Evolutionary conservation across 2,888 invertebrate species (phyloP), one percentile per base, ranked within the genome.

Genomic region (Lymantria dispar): DNA sequence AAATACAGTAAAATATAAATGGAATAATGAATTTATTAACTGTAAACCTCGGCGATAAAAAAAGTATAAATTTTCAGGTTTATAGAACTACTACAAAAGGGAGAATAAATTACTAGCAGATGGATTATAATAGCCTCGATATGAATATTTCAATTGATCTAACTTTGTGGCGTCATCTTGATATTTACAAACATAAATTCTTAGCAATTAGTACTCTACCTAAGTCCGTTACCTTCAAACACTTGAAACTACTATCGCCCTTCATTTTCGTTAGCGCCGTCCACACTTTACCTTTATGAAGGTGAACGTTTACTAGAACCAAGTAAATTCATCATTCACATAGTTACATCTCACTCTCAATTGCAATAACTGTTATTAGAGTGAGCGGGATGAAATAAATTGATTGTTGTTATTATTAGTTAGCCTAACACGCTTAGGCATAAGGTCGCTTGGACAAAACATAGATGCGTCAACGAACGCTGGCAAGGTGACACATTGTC

Each of bases 381-480:
- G 74, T 55, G 83, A 90, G 79, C 76, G 75, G 78, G 89, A 89
- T 76, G 72, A 73, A 71, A 71, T 62, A 74, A 82, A 77, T 81
- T 78, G 72, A 75, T 78, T 80, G 78, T 81, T 80, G 84, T 83
- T 82, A 83, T 81, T 83, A 83, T 78, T 74, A 76, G 83, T 76
- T 78, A 70, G 71, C 73, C 78, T 81, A 85, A 83, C 83, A 76
- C 84, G 83, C 80, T 79, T 76, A 76, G 74, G 75, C 76, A 73
- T 89, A 85, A 90, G 90, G 90, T 89, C 90, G 79, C 77, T 83
- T 79, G 82, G 83, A 87, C 88, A 87, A 88, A 89, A 87, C 88
- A 82, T 82, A 83, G 82, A 85, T 82, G 83, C 89, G 90, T 90
- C 90, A 91, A 91, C 85, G 89, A 82, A 87, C 90, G 87, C 88